Conservation (phyloP, 1,140 invertebrate species). For the Drosophila kikkawai region DNA sequence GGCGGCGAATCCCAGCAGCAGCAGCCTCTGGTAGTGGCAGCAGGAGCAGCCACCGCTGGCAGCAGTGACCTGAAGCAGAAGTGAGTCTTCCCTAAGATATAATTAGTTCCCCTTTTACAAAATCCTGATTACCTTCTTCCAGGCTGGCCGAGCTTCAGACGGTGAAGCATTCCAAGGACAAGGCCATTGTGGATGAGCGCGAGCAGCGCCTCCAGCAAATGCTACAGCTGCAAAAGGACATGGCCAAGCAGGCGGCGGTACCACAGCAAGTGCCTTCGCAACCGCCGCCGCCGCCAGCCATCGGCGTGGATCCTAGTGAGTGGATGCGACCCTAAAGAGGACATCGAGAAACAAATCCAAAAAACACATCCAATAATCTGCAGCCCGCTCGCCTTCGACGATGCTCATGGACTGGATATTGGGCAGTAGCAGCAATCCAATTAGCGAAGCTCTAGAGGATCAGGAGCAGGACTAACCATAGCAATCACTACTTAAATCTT, state of each 20-base stretch:
- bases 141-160: conserved; percentile 90
- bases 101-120: no score
- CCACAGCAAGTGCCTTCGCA: conserved; percentile 87
- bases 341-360: background rate
- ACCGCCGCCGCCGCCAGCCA: conserved; percentile 85
- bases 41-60: conserved; percentile 4
- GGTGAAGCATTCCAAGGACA: conserved; percentile 90
- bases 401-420: conserved; percentile 92
- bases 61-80: conserved; percentile 76
- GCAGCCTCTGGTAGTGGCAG: conserved; percentile 20
- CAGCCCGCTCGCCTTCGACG: conserved; percentile 91
- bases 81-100: conserved; percentile 35
- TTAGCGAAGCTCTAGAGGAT: conserved; percentile 12
- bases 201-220: conserved; percentile 91
- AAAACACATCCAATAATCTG: conserved; percentile 7
- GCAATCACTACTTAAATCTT: conserved; percentile 26
- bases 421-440: conserved; percentile 86
- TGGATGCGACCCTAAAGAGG: background rate
- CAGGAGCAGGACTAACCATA: conserved; percentile 19
- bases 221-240: conserved; percentile 89
- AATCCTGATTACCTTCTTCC: background rate
- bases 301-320: conserved; percentile 87
- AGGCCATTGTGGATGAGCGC: conserved; percentile 90
- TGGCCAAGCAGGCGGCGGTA: conserved; percentile 88
- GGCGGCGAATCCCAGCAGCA: conserved; percentile 6